These are phyloP conservation scores for Beaufortia kweichowensis DNA, from an alignment of 2,113 vertebrate genomes.

Conservation along the genomic window DNA sequence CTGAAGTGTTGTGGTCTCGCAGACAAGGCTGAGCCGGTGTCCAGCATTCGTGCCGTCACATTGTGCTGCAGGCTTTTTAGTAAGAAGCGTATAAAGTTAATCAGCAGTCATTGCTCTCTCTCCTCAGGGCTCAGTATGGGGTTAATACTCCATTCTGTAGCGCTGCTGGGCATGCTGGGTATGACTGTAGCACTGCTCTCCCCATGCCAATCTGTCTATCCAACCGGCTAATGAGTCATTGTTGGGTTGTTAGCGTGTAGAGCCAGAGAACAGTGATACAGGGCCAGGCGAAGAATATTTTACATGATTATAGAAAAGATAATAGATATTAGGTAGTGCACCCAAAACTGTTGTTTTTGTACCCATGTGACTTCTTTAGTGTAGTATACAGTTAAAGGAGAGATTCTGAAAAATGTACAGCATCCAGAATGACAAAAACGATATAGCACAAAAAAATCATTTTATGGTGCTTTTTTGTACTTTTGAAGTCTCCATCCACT, in stretches of 20 bases:
- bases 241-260: conserved; percentile 8
- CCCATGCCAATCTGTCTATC: conserved; percentile 39
- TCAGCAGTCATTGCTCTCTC: conserved; percentile 42
- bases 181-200: conserved; percentile 30
- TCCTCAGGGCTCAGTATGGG: conserved; percentile 44
- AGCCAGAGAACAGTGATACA: conserved; percentile 22
- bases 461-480: too few relatives aligned
- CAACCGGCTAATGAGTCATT: conserved; percentile 45
- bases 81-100: conserved; percentile 33
- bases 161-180: conserved; percentile 31
- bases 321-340: neutral
- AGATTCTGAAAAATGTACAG: too few relatives aligned
- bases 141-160: conserved; percentile 39
- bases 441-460: too few relatives aligned
- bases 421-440: too few relatives aligned
- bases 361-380: too few relatives aligned
- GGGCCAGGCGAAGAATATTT: neutral
- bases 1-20: neutral
- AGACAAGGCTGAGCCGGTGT: neutral
- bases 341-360: too few relatives aligned
- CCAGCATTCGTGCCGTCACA: conserved; percentile 11
- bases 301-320: conserved; percentile 13
- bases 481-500: too few relatives aligned
- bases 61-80: conserved; percentile 27
- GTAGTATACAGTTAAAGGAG: too few relatives aligned